Base-by-base conservation (phyloP, 2,888 invertebrate genomes). In the Cancer borealis region DNA sequence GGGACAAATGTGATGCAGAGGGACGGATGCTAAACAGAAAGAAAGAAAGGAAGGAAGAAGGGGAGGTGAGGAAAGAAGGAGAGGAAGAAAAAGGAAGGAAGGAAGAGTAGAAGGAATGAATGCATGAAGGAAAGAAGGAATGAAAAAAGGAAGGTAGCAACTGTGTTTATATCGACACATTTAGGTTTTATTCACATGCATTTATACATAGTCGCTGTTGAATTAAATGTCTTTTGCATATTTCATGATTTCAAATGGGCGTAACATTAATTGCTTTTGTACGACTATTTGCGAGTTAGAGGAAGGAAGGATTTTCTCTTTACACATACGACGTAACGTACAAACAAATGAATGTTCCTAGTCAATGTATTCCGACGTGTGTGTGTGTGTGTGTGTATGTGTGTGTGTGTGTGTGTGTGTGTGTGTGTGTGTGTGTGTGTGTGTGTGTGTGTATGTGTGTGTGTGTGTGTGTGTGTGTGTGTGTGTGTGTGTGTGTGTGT, bases 401-500 rank as follows among this genome's bases (percentile, higher is more conserved):
- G 8, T 14, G 14, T 54, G 10, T 54, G 14, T 8, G 21, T 66
- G 60, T 66, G 21, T 66, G 60, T 66, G 60, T 66, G 66, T 66
- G 66, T 66, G 66, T 66, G 66, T 66, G 66, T 66, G 66, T 66
- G 66, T 66, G 66, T 66, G 66, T 66, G 54, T 54, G 54, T 54
- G 14, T 54, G 8, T 14, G 14, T 54, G 10, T 54, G 14, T 54
- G 8, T 14, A 3, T 54, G 10, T 54, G 14, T 8, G 21, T 66
- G 60, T 66, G 21, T 66, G 60, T 66, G 60, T 66, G 66, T 66
- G 66, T 66, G 66, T 66, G 66, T 66, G 66, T 66, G 66, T 66
- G 66, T 66, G 66, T 66, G 66, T 66, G 66, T 66, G 66, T 66
- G 66, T n/a, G 66, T 66, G 66, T n/a, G 66, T 66, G 66, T n/a